Evolutionary conservation across 2,888 invertebrate genomes (phyloP).

Genomic region (Drosophila anomalipes): DNA sequence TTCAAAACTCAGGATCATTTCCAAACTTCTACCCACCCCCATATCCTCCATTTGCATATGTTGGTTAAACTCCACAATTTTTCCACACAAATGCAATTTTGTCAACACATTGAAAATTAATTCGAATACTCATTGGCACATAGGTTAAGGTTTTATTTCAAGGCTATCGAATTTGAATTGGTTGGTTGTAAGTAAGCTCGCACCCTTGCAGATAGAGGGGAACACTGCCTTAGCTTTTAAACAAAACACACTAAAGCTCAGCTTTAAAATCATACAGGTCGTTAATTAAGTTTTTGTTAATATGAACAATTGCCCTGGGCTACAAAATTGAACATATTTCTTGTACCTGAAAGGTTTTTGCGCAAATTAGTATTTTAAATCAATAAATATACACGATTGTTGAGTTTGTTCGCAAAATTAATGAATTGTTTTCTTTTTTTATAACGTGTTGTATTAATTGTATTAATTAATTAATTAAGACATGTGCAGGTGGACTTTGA

Average conservation of each 20-base stretch:
- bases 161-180: conserved; percentile 8
- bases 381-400: background rate
- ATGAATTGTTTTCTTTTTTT: conserved; percentile 4
- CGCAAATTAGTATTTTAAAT: conserved; percentile 2
- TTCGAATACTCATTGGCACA: conserved; percentile 27
- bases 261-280: conserved; percentile 9
- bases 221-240: conserved; percentile 6
- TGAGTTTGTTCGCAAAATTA: conserved; percentile 4
- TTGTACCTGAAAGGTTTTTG: conserved; percentile 13
- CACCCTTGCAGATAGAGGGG: background rate
- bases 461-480: background rate
- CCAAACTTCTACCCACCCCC: conserved; percentile 92
- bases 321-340: background rate
- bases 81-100: conserved; percentile 3
- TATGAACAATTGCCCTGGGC: conserved; percentile 6
- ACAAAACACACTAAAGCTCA: conserved; percentile 4
- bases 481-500: background rate
- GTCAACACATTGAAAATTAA: conserved; percentile 6
- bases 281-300: conserved; percentile 1
- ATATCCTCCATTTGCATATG: conserved; percentile 91
- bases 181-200: background rate
- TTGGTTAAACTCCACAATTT: conserved; percentile 86
- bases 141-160: conserved; percentile 5
- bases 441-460: background rate
- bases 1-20: conserved; percentile 89